Base-by-base conservation (phyloP, 2,113 vertebrate species). In the Salvelinus sp. region DNA sequence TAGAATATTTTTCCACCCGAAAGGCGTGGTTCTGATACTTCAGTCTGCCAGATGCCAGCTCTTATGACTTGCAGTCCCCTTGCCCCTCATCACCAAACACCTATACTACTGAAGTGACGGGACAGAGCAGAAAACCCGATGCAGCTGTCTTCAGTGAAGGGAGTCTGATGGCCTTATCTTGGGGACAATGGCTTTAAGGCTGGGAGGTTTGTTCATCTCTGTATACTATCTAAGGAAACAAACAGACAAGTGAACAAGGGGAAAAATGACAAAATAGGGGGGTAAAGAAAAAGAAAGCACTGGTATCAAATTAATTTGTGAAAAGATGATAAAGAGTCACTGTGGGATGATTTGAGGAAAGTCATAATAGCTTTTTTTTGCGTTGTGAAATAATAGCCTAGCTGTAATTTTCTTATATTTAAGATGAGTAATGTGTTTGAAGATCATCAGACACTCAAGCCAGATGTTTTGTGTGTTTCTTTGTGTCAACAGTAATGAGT, bases 91-190 rank as follows among this genome's bases (percentile, higher is more conserved):
- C 18, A 44, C 38, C 1, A 54, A 54, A 77, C 73, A 48, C 71
- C 80, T 78, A 14, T 47, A 73, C 66, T 54, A 64, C 57, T 50
- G 18, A 30, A 20, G 58, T 68, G 28, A 44, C 28, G 66, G 66
- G 66, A 68, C 66, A 44, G 66, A 68, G 30, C 16, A 1, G 18
- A 33, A 38, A 20, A 68, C 6, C 28, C 13, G 66, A 9, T 27
- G 57, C 64, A 72, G 74, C 66, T 70, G 58, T 70, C 65, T 71
- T 18, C 60, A 69, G 25, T 57, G 47, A 70, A 67, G 60, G 50
- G 30, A 65, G 23, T 20, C 23, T 73, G 75, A 85, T 30, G 70
- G 50, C 38, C 70, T 85, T 80, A 82, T 85, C 83, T 79, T 33
- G 9, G 16, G 58, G 16, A 79, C 72, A 77, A 72, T 72, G 50